A percentile compares a stretch with the other conserved stretches of the same genome.
Conservation (phyloP, 2,888 invertebrate genomes). For the Sturmia bella region DNA sequence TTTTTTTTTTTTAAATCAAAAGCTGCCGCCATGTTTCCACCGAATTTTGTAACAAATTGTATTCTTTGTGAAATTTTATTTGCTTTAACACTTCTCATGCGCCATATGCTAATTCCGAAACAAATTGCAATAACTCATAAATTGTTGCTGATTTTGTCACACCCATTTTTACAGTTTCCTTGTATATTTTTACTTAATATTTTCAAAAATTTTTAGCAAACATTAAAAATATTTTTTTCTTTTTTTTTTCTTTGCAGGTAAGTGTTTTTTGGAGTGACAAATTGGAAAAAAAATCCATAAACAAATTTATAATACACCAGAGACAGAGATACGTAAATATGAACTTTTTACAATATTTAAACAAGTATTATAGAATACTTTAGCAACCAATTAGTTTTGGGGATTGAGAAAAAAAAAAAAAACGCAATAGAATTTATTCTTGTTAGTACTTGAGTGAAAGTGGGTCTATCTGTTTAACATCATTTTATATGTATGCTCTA, state of each 20-base stretch:
- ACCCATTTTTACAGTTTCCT: neutral
- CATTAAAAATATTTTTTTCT: conserved; percentile 27
- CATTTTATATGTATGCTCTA: too few relatives aligned
- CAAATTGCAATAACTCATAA: conserved; percentile 9
- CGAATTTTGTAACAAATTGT: too few relatives aligned
- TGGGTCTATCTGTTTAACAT: too few relatives aligned
- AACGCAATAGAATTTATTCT: too few relatives aligned
- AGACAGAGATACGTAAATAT: conserved; percentile 54
- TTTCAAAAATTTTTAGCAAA: conserved; percentile 1
- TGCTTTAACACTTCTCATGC: too few relatives aligned
- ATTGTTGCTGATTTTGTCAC: neutral
- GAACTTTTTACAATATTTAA: conserved; percentile 16
- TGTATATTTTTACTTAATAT: conserved; percentile 21
- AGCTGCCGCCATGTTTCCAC: too few relatives aligned
- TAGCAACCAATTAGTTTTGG: too few relatives aligned
- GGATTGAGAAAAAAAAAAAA: too few relatives aligned
- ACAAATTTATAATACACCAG: conserved; percentile 48
- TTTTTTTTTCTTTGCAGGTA: conserved; percentile 69
- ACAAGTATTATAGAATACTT: neutral
- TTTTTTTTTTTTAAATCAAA: too few relatives aligned
- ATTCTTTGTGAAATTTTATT: too few relatives aligned
- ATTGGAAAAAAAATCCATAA: conserved; percentile 11
- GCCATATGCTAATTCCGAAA: too few relatives aligned
- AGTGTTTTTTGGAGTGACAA: conserved; percentile 41
- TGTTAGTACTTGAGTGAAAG: too few relatives aligned